These are phyloP conservation scores for Zoanthus sociatus DNA, from an alignment of 92 coral and sea anemone genomes.

Conservation along the genomic window DNA sequence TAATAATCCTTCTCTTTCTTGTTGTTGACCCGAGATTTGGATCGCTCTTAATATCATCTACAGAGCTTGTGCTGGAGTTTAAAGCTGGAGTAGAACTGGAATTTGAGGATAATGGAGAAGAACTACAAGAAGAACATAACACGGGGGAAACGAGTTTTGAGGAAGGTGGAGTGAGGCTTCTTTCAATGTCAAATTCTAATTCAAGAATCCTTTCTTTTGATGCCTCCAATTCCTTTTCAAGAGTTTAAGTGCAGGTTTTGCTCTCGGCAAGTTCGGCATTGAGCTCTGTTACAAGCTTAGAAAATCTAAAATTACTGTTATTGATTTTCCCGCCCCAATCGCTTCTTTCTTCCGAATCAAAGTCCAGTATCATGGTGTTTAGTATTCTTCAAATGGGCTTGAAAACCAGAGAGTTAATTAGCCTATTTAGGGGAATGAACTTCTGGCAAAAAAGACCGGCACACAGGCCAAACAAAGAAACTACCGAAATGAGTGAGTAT, in stretches of 20 bases:
- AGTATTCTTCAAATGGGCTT: not conserved
- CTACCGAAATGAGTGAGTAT: not conserved
- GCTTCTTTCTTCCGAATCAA: no score
- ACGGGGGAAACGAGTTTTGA: no score
- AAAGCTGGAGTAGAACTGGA: no score
- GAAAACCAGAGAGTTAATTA: not conserved
- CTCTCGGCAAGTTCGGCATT: not conserved
- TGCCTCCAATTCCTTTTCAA: no score
- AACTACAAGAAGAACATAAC: not conserved
- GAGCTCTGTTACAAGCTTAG: no score
- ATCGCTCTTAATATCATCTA: slow-evolving; percentile 23
- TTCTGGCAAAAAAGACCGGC: not conserved
- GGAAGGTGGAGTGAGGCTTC: no score
- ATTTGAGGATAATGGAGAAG: not conserved
- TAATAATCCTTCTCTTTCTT: slow-evolving; percentile 3
- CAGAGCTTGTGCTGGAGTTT: not conserved
- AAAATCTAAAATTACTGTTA: no score
- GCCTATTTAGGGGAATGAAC: not conserved
- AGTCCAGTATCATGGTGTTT: no score
- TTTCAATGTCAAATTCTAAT: no score
- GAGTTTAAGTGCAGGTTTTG: no score
- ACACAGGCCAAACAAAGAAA: not conserved
- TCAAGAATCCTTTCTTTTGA: no score
- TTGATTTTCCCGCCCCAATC: no score
- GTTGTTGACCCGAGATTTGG: slow-evolving; percentile 29